A percentile compares a stretch with the other conserved stretches of the same genome.
These are phyloP conservation scores for Sterna hirundo DNA, from an alignment of 2,113 vertebrate genomes.

Conservation along the genomic window DNA sequence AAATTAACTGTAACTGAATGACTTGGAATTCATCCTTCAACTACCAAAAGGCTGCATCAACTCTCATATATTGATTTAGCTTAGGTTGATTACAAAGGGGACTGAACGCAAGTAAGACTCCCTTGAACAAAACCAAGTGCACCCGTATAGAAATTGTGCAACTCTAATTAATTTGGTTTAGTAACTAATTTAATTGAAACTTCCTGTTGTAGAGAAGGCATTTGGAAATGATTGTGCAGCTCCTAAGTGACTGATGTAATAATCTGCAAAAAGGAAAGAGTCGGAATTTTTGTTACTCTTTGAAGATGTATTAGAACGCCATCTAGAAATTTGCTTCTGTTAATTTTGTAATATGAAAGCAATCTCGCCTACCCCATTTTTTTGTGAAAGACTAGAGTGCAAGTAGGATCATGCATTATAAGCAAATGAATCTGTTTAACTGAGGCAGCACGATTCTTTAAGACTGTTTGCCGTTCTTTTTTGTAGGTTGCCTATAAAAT, in stretches of 20 bases:
- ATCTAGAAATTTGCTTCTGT: neutral
- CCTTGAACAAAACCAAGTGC: neutral
- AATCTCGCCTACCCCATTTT: neutral
- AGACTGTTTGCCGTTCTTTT: neutral
- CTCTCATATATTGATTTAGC: conserved; percentile 22
- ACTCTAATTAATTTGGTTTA: conserved; percentile 42
- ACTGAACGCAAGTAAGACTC: neutral
- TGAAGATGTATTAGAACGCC: neutral
- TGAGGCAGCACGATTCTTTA: neutral
- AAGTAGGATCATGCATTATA: neutral
- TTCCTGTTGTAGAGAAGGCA: neutral
- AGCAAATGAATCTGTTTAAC: neutral
- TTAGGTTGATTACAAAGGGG: conserved; percentile 8
- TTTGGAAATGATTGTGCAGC: neutral
- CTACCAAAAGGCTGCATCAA: neutral
- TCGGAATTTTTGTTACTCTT: neutral
- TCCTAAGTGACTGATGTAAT: neutral
- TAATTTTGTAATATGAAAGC: neutral
- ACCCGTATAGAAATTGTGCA: neutral
- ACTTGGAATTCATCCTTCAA: neutral
- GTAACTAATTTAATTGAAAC: conserved; percentile 22
- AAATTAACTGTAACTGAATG: conserved; percentile 15
- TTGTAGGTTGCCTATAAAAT: neutral
- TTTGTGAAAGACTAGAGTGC: neutral
- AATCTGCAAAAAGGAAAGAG: neutral